Base-by-base conservation (phyloP, 2,797 vertebrate species). In the Protonibea diacanthus region DNA sequence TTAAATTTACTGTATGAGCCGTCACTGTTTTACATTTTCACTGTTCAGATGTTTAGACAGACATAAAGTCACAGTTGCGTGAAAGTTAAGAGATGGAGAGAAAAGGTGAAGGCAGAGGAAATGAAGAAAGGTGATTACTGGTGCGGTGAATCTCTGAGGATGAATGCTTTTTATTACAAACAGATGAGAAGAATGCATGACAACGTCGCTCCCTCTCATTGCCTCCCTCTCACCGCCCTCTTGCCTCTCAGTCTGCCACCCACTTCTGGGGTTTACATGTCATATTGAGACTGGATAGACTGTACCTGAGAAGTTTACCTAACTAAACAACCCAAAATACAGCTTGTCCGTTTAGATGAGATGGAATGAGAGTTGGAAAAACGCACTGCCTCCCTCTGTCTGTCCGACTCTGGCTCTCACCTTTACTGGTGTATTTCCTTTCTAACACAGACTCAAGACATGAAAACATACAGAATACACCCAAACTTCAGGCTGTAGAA, bases 131-230 rank as follows among this genome's bases (percentile, higher is more conserved):
- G 20, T 74, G 73, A 83, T 83, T 80, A 77, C 62, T 77, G 60
- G 47, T 76, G 78, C 81, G 45, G 62, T 47, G 76, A 79, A 67
- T 86, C 86, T 86, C 86, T 3, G 60, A 80, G 87, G 86, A 82
- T 66, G 60, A 80, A 61, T 23, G 64, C 4, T 56, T 89, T 83
- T 80, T 85, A 87, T 87, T 91, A 88, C 90, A 90, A 87, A 76
- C 88, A 85, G 82, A 83, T 87, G 85, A 88, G 81, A 74, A 75
- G 71, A 81, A 83, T 82, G 74, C 77, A 73, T 80, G 84, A 83
- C 83, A 86, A 78, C 78, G 61, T 61, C 59, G 70, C 80, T 62
- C 60, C 71, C 61, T 72, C 83, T 64, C 82, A 59, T 56, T 71
- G 83, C 44, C 40, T 60, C 73, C 81, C 27, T 61, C n/a, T n/a